A percentile compares a stretch with the other conserved stretches of the same genome.
These are phyloP conservation scores for Flexamia atlantica DNA, from an alignment of 2,888 invertebrate species.

Conservation along the genomic window DNA sequence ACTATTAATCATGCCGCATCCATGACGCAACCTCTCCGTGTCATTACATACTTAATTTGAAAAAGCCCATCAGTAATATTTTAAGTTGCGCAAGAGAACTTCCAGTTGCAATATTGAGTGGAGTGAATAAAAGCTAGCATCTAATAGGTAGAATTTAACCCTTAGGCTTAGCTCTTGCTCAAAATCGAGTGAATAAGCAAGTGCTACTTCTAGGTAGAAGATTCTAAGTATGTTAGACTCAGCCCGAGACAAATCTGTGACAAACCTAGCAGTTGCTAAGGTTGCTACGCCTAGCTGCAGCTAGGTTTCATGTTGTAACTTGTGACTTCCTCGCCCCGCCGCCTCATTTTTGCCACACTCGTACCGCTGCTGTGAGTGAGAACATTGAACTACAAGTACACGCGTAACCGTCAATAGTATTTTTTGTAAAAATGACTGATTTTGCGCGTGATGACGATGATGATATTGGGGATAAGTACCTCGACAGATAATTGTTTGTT, in stretches of 20 bases:
- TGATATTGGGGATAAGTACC: not conserved
- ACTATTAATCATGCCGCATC: too few species aligned
- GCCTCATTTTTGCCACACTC: not conserved
- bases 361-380: not conserved
- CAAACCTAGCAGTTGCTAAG: not conserved
- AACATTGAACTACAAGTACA: too few species aligned
- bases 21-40: too few species aligned
- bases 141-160: conserved; percentile 9
- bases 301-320: conserved; percentile 20
- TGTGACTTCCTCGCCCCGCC: not conserved
- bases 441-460: not conserved
- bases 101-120: too few species aligned
- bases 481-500: not conserved
- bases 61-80: too few species aligned
- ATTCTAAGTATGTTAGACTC: not conserved
- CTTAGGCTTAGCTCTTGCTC: conserved; percentile 10
- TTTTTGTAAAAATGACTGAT: not conserved
- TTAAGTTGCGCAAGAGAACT: too few species aligned
- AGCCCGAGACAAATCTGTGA: not conserved
- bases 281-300: not conserved
- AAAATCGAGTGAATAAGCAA: conserved; percentile 39
- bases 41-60: too few species aligned
- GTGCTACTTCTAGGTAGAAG: conserved; percentile 1
- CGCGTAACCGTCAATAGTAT: too few species aligned
- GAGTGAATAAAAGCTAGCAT: conserved; percentile 39